Evolutionary conservation across 2,797 vertebrate genomes (phyloP).

Genomic region (Manis crassicaudata): DNA sequence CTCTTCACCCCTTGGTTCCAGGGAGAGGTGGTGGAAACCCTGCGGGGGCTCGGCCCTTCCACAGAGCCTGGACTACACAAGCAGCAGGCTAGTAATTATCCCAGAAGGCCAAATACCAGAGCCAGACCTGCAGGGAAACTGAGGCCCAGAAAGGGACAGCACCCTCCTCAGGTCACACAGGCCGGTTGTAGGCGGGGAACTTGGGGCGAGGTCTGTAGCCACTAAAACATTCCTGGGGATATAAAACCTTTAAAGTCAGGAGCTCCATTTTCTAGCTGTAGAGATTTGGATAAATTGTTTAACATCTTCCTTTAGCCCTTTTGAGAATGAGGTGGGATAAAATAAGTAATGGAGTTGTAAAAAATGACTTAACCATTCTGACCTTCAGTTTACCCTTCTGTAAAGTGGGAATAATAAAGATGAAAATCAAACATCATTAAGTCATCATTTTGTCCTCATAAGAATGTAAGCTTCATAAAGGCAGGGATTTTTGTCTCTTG

Average conservation of each 20-base stretch:
- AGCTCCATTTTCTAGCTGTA: background rate
- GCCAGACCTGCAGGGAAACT: background rate
- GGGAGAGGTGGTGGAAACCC: background rate
- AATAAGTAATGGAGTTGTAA: background rate
- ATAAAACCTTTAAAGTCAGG: background rate
- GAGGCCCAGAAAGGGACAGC: background rate
- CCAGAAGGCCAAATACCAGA: background rate
- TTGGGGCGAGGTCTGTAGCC: background rate
- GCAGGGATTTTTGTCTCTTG: background rate
- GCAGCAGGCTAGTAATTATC: background rate
- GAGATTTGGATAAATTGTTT: background rate
- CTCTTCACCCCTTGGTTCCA: background rate
- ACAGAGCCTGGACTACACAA: background rate
- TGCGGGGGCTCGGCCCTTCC: background rate
- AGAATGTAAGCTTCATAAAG: background rate
- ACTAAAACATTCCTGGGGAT: background rate
- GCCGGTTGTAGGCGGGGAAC: background rate
- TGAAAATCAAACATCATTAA: background rate
- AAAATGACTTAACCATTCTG: background rate
- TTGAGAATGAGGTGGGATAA: background rate
- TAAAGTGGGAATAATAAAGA: background rate
- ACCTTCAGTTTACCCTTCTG: background rate
- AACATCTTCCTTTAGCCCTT: background rate
- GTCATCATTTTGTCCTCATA: background rate
- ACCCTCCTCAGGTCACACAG: background rate